A percentile compares a stretch with the other conserved stretches of the same genome.
Evolutionary conservation across 2,113 vertebrate species (phyloP).

Genomic region (Cathartes aura): DNA sequence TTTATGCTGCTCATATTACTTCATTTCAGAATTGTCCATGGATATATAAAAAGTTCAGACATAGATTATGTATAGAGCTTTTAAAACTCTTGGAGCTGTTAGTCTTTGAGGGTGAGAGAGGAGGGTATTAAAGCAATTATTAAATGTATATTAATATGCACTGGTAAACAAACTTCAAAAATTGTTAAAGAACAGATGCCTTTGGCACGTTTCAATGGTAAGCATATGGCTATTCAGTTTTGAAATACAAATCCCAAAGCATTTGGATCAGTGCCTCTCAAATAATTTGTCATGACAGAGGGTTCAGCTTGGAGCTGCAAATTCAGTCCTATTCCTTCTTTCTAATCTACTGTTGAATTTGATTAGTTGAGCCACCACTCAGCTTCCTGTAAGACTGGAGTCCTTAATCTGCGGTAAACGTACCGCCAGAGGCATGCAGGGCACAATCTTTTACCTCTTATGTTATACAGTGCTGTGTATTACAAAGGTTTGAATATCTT

Average conservation of each 20-base stretch:
- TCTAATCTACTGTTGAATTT: not conserved
- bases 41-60: not conserved
- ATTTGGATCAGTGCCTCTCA: constrained; percentile 21
- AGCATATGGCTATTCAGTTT: not conserved
- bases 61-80: not conserved
- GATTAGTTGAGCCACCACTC: not conserved
- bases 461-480: not conserved
- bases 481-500: not conserved
- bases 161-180: constrained; percentile 15
- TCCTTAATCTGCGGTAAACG: not conserved
- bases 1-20: not conserved
- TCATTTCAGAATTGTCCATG: not conserved
- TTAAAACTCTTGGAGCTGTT: not conserved
- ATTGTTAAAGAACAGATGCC: not conserved
- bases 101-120: not conserved
- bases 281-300: not conserved
- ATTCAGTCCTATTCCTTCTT: not conserved
- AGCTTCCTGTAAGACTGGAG: not conserved
- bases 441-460: not conserved
- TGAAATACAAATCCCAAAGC: not conserved
- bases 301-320: not conserved
- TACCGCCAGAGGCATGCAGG: not conserved
- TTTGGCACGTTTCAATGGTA: not conserved
- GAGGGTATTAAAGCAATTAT: not conserved
- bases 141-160: not conserved